Evolutionary conservation across 2,797 vertebrate genomes (phyloP).

Genomic region (Molossus alvarezi): DNA sequence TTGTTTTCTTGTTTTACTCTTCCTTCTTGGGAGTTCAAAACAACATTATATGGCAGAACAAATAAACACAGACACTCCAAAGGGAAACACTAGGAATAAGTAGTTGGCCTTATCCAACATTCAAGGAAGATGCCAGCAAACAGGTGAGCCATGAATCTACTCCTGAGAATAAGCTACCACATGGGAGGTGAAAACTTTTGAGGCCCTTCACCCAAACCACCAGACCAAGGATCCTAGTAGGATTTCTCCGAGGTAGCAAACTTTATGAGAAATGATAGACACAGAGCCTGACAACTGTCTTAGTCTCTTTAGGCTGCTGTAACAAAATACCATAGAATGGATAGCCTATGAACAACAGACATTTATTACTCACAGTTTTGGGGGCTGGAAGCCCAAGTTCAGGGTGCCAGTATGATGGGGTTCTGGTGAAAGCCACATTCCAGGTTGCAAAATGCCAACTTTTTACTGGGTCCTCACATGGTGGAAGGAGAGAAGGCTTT

Average conservation of each 20-base stretch:
- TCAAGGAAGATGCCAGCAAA: neutral
- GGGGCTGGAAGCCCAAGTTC: neutral
- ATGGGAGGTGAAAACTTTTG: neutral
- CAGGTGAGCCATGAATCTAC: neutral
- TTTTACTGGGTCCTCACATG: neutral
- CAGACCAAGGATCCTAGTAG: neutral
- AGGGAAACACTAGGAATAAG: neutral
- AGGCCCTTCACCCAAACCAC: neutral
- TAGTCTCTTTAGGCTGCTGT: neutral
- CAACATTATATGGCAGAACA: neutral
- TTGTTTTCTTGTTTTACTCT: constrained; percentile 52
- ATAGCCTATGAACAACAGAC: neutral
- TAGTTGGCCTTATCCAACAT: neutral
- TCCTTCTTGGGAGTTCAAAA: constrained; percentile 46
- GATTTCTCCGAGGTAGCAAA: neutral
- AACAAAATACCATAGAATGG: neutral
- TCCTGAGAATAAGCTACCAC: neutral
- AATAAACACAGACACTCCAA: neutral
- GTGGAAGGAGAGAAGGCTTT: neutral
- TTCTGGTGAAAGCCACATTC: neutral
- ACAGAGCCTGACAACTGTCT: neutral
- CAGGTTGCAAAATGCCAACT: neutral
- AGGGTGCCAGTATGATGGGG: neutral
- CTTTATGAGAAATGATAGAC: constrained; percentile 8
- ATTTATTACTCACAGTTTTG: neutral